These are phyloP conservation scores for Acyrthosiphon pisum DNA, from an alignment of 1,140 invertebrate genomes.

Conservation along the genomic window DNA sequence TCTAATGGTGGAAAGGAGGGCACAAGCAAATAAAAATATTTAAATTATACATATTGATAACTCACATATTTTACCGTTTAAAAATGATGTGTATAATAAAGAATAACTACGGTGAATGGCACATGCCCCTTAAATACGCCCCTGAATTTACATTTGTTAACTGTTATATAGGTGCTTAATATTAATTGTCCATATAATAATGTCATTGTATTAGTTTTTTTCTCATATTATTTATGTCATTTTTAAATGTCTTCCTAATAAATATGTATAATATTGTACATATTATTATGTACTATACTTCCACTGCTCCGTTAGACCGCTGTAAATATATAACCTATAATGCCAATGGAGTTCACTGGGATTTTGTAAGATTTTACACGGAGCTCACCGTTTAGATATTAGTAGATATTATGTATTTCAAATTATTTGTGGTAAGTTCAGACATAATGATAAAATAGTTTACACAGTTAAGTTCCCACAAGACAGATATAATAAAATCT, in stretches of 20 bases:
- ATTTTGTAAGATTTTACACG: not conserved
- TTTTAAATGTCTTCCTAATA: too few relatives aligned
- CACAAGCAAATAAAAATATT: too few relatives aligned
- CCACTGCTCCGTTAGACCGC: not conserved
- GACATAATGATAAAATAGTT: not conserved
- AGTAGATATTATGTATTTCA: not conserved
- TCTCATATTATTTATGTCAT: too few relatives aligned
- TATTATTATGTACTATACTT: not conserved
- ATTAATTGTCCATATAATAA: too few relatives aligned
- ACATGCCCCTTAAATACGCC: too few relatives aligned
- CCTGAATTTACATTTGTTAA: too few relatives aligned
- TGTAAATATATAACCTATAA: not conserved
- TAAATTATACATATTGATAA: too few relatives aligned
- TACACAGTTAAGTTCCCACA: not conserved
- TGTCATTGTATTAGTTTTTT: not conserved
- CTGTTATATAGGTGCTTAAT: too few relatives aligned
- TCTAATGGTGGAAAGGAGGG: too few relatives aligned
- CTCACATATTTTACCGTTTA: too few relatives aligned
- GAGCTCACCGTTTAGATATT: not conserved
- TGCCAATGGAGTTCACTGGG: not conserved
- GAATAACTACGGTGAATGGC: too few relatives aligned
- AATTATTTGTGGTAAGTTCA: not conserved
- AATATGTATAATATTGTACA: not conserved
- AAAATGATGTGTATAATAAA: too few relatives aligned
- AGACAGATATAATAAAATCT: not conserved